phyloP scores from a whole-genome alignment of 2,797 vertebrate genomes.

The Lepidocolaptes lacrymiger region DNA sequence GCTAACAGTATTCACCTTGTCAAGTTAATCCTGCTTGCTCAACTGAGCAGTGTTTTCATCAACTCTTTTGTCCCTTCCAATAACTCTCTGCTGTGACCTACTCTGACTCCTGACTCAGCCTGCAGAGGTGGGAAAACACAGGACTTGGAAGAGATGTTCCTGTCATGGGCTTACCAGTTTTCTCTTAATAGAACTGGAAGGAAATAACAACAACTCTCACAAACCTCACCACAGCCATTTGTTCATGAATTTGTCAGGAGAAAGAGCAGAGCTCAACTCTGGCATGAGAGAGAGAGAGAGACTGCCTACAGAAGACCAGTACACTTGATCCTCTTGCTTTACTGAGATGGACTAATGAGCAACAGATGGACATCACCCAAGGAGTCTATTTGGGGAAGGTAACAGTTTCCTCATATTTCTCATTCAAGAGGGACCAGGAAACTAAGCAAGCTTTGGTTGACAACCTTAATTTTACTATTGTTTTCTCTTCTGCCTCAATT shows the following conservation, averaged over 20 bases:
- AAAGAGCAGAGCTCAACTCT: background rate
- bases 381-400: background rate
- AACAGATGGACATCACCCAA: slow-evolving; percentile 43
- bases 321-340: slow-evolving; percentile 26
- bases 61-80: background rate
- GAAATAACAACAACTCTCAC: slow-evolving; percentile 15
- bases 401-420: slow-evolving; percentile 63
- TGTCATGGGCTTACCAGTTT: slow-evolving; percentile 6
- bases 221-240: background rate
- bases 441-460: slow-evolving; percentile 53
- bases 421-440: slow-evolving; percentile 53
- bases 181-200: slow-evolving; percentile 4
- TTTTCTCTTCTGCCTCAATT: slow-evolving; percentile 47
- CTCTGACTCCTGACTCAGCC: slow-evolving; percentile 27
- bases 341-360: background rate
- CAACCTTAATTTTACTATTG: slow-evolving; percentile 53
- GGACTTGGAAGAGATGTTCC: background rate
- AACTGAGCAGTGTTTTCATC: background rate
- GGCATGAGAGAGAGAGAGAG: background rate
- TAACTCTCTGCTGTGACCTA: slow-evolving; percentile 1
- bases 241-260: background rate
- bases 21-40: background rate
- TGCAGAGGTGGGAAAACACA: slow-evolving; percentile 4
- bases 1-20: background rate
- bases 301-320: background rate